Evolutionary conservation across 2,888 invertebrate genomes (phyloP).

Genomic region (Lasius fuliginosus): DNA sequence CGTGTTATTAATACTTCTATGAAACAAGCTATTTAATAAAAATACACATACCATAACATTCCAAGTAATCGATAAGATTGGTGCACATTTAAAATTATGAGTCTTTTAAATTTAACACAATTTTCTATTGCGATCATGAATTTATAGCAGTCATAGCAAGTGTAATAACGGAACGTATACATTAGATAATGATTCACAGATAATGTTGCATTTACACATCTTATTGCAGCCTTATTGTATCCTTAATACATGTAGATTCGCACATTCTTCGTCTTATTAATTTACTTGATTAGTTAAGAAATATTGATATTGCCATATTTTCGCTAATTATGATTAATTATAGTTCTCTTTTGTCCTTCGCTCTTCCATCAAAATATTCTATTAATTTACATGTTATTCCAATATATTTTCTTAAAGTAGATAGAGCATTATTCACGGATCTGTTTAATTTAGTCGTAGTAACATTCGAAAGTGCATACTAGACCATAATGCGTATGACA

Average conservation of each 20-base stretch:
- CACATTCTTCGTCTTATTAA: too few relatives aligned
- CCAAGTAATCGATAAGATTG: background rate
- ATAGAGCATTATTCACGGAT: background rate
- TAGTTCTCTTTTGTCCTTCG: too few relatives aligned
- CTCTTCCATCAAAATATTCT: too few relatives aligned
- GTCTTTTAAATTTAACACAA: background rate
- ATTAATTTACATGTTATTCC: background rate
- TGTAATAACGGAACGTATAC: background rate
- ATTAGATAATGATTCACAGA: background rate
- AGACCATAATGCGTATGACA: slow-evolving; percentile 4
- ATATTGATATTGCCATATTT: too few relatives aligned
- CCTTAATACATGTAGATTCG: too few relatives aligned
- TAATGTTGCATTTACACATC: background rate
- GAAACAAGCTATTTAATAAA: background rate
- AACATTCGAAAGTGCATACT: background rate
- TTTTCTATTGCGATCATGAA: background rate
- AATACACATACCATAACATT: background rate
- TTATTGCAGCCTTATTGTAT: too few relatives aligned
- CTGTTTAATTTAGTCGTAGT: background rate
- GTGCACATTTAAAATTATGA: background rate
- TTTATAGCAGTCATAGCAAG: background rate
- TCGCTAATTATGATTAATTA: too few relatives aligned
- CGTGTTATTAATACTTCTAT: background rate
- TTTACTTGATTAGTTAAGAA: too few relatives aligned
- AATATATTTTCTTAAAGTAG: background rate